Evolutionary conservation across 1,140 invertebrate species (phyloP), one percentile per base, ranked within the genome.

Genomic region (Bacillus rossius): DNA sequence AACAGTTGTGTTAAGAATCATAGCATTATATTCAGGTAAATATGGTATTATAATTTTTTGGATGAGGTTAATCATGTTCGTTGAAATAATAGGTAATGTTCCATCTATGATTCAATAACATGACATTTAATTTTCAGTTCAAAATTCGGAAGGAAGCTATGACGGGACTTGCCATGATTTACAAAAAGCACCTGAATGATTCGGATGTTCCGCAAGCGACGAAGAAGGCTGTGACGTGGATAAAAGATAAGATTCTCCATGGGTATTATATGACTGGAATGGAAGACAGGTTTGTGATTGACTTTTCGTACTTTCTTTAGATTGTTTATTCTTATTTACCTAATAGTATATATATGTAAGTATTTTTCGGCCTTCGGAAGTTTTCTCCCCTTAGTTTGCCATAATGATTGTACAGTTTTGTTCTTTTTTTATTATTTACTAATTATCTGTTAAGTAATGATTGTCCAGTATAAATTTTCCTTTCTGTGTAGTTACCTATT

Each of bases 101-200:
- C n/a, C n/a, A n/a, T n/a, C n/a, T n/a, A n/a, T n/a, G n/a, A n/a
- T n/a, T n/a, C n/a, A n/a, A n/a, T n/a, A n/a, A n/a, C n/a, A n/a
- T n/a, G n/a, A n/a, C n/a, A 10, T 34, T 34, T 34, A 34, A 7
- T 34, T 34, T 34, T 16, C 29, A 85, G 82, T 98, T 96, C 71
- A 98, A 98, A 80, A 98, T 98, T 34, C 81, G 96, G 19, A 92
- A 93, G 75, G 95, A 98, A 76, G 95, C 95, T 0, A 90, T 98
- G 84, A 79, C 89, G 16, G 94, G 95, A 0, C 72, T 98, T 19
- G 94, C 94, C 0, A 87, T 94, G 77, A 93, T 98, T 49, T 99
- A 98, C 70, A 93, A 92, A 66, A 92, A 92, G 64, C 89, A 92
- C 71, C 77, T 94, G 41, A 92, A 87, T 60, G 90, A 90, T 69